Conservation (phyloP, 2,888 invertebrate species). For the Leptarthrus brevirostris region DNA sequence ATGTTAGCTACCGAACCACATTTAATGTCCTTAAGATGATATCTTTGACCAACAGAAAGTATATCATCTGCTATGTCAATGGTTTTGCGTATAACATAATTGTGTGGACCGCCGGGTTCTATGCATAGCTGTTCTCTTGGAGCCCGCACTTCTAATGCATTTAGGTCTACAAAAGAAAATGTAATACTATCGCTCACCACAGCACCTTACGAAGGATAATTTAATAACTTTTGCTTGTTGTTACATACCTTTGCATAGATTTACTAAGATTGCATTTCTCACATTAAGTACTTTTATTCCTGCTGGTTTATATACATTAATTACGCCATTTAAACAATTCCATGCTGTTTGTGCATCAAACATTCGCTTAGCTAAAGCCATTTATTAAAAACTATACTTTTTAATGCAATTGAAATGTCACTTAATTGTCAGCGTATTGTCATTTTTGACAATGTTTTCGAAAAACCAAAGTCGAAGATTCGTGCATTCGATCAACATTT, state of each 20-base stretch:
- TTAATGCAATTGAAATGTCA: no score
- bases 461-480: no score
- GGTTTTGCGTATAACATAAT: constrained; percentile 71
- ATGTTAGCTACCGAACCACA: constrained; percentile 73
- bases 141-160: constrained; percentile 74
- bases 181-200: no score
- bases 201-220: no score
- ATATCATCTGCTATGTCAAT: constrained; percentile 81
- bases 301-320: constrained; percentile 84
- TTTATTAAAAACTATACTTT: no score
- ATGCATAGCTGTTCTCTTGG: constrained; percentile 72
- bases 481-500: no score
- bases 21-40: constrained; percentile 75
- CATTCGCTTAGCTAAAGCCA: not conserved
- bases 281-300: constrained; percentile 70
- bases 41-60: constrained; percentile 80
- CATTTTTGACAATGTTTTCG: no score
- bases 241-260: constrained; percentile 78
- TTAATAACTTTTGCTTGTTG: no score
- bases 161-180: no score
- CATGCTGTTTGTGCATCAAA: constrained; percentile 72
- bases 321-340: constrained; percentile 77
- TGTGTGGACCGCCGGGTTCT: constrained; percentile 73
- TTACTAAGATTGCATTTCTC: constrained; percentile 71
- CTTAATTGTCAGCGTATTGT: no score